A percentile compares a stretch with the other conserved stretches of the same genome.
phyloP scores from a whole-genome alignment of 1,140 invertebrate genomes.

The Uloborus diversus region DNA sequence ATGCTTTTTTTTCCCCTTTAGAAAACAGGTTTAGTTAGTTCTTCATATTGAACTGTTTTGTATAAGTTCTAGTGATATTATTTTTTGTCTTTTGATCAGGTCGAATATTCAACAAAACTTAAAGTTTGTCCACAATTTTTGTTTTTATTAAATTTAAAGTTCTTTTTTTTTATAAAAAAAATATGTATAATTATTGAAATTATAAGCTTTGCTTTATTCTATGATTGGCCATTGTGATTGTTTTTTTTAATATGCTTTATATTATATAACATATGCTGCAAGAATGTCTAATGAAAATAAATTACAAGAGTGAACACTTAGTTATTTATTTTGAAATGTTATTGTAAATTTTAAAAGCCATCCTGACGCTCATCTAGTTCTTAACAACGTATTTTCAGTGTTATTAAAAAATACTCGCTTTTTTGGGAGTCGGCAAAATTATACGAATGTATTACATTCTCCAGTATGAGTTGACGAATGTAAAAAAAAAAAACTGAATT shows the following conservation, averaged over 20 bases:
- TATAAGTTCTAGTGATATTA: background rate
- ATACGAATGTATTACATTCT: no score
- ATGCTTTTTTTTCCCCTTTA: background rate
- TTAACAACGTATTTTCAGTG: background rate
- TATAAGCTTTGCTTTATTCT: background rate
- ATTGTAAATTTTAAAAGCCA: background rate
- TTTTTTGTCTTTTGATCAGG: background rate
- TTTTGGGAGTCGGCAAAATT: no score
- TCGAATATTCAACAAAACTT: background rate
- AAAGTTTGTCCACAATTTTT: background rate
- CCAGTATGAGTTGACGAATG: no score
- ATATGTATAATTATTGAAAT: background rate
- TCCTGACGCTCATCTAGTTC: background rate
- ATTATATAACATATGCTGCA: background rate
- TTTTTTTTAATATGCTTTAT: background rate
- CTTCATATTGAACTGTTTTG: background rate
- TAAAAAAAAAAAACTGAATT: no score
- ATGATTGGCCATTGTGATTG: background rate
- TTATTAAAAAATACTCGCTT: no score
- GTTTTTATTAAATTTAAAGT: conserved; percentile 2
- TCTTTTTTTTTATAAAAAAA: background rate
- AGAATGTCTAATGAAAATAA: background rate
- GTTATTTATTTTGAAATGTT: background rate
- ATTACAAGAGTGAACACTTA: background rate
- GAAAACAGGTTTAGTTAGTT: background rate